A percentile compares a stretch with the other conserved stretches of the same genome.
phyloP scores from a whole-genome alignment of 2,797 vertebrate species.

The Brachyrhaphis roseni region DNA sequence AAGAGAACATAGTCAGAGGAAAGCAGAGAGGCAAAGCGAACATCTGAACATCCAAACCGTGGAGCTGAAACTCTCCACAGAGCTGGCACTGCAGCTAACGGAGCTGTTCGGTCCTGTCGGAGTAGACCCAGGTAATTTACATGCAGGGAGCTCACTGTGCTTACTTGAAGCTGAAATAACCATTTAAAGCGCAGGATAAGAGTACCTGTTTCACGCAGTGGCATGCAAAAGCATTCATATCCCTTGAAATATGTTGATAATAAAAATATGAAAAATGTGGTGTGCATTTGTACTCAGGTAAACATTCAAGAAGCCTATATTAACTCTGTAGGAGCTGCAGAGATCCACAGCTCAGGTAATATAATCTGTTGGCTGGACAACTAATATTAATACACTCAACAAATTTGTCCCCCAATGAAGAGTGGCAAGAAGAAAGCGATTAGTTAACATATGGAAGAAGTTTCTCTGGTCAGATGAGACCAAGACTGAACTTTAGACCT shows the following conservation, averaged over 20 bases:
- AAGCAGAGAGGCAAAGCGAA: slow-evolving; percentile 45
- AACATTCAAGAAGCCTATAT: not conserved
- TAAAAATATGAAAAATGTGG: not conserved
- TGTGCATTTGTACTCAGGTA: not conserved
- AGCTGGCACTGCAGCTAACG: slow-evolving; percentile 91
- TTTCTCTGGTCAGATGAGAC: not conserved
- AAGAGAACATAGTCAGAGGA: slow-evolving; percentile 61
- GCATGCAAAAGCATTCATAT: not conserved
- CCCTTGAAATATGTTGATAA: not conserved
- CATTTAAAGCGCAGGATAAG: not conserved
- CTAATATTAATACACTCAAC: not conserved
- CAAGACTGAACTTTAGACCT: not conserved
- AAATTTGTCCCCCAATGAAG: not conserved
- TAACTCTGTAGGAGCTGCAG: not conserved
- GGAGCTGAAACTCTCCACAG: slow-evolving; percentile 91
- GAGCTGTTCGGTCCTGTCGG: slow-evolving; percentile 98
- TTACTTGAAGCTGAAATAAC: not conserved
- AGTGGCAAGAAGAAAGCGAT: not conserved
- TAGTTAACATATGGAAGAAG: not conserved
- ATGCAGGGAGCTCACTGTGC: not conserved
- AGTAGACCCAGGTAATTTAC: slow-evolving; percentile 90
- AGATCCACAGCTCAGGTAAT: not conserved
- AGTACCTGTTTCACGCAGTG: not conserved
- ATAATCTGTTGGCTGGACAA: not conserved
- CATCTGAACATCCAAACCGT: slow-evolving; percentile 88